These are phyloP conservation scores for Varecia variegata DNA, from an alignment of 2,797 vertebrate genomes.

Conservation along the genomic window DNA sequence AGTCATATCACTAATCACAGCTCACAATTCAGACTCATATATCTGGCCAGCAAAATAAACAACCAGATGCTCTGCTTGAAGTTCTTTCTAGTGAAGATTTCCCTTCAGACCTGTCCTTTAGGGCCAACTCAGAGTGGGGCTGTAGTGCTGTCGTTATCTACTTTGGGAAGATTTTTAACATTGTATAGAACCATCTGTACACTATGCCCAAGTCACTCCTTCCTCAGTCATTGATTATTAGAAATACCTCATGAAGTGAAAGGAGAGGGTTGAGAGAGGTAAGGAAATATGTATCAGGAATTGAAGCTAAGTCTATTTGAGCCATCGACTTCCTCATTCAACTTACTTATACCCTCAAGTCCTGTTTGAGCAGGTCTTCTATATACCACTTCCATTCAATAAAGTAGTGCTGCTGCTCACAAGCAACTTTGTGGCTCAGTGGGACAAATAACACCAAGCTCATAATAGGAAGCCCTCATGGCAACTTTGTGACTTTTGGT, in stretches of 20 bases:
- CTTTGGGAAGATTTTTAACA: not conserved
- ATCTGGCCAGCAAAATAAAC: not conserved
- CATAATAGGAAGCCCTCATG: not conserved
- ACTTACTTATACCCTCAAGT: not conserved
- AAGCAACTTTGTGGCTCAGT: not conserved
- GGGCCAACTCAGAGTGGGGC: not conserved
- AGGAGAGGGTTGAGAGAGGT: not conserved
- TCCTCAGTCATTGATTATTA: not conserved
- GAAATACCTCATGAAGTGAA: not conserved
- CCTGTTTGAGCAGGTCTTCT: not conserved
- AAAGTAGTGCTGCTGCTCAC: not conserved
- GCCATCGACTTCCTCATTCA: not conserved
- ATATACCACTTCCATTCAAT: not conserved
- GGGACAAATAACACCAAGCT: not conserved
- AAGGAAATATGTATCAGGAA: not conserved
- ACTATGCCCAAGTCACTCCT: not conserved
- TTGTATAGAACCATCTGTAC: not conserved
- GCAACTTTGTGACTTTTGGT: not conserved
- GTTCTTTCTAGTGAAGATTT: not conserved
- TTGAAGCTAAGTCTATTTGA: not conserved
- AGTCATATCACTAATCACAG: not conserved
- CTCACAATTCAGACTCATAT: not conserved
- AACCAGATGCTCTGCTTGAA: not conserved
- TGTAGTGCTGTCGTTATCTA: not conserved
- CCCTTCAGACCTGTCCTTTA: not conserved